Base-by-base conservation (phyloP, 2,113 vertebrate genomes). In the Jacana jacana region DNA sequence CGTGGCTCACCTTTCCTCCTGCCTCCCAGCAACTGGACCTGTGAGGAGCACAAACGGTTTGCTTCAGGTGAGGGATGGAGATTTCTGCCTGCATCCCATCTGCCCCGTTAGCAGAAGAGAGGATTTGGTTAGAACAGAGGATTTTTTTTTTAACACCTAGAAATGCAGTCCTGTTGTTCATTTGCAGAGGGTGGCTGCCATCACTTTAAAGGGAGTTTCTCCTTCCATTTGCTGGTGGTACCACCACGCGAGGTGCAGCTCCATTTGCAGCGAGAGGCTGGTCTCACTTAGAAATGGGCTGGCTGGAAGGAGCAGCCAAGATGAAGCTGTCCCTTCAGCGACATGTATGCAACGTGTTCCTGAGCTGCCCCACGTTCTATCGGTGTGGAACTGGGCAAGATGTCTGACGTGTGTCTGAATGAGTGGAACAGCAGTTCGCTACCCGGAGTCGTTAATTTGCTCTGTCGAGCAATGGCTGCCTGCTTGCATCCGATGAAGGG, bases 211-310 rank as follows among this genome's bases (percentile, higher is more conserved):
- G 86, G 95, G 86, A 87, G 91, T 96, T 97, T 96, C 95, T 96
- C 44, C 95, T 95, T 95, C 95, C 94, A 94, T 95, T 95, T 95
- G 91, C 95, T 92, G 87, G 79, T 51, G 83, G 92, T 78, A 70
- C 5, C 93, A 86, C 84, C 89, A 71, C 3, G 22, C 77, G 89
- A 96, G 94, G 95, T 93, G 91, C 91, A 92, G 87, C 93, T 95
- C 93, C 96, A 93, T 96, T 97, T 95, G 94, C 96, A 93, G 92
- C 8, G 9, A 88, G 90, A 54, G 85, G 87, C 92, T 90, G 92
- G 63, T 80, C 92, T 81, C 22, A 57, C 88, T 42, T 91, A 58
- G 88, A 76, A 90, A 86, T 15, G 16, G 85, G 66, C 61, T 58
- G 5, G 86, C 78, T 77, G 91, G 42, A 90, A 88, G 23, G 54